These are phyloP conservation scores for Fringilla coelebs DNA, from an alignment of 2,797 vertebrate species.

Conservation along the genomic window DNA sequence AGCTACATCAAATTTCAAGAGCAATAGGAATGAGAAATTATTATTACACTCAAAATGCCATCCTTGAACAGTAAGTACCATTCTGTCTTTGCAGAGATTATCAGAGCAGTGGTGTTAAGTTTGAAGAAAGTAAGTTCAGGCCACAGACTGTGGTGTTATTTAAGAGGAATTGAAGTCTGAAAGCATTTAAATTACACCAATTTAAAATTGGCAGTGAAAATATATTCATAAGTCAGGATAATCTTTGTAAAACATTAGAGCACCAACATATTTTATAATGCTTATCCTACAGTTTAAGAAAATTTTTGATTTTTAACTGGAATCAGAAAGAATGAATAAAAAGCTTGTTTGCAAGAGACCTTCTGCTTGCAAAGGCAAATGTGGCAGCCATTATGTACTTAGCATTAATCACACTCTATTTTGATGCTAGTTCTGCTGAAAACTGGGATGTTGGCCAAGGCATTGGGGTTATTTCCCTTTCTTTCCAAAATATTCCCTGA, in stretches of 20 bases:
- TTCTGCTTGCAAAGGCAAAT: background rate
- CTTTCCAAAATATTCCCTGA: constrained; percentile 1
- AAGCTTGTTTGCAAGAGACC: background rate
- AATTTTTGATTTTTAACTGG: background rate
- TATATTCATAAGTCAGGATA: background rate
- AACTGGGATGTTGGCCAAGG: background rate
- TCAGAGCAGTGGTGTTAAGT: background rate
- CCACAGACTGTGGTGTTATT: background rate
- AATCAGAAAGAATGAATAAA: background rate
- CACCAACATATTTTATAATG: background rate
- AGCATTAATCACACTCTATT: constrained; percentile 7
- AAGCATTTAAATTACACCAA: background rate
- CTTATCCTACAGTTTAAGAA: background rate
- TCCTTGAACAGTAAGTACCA: background rate
- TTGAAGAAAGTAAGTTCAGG: background rate
- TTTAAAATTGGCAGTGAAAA: constrained; percentile 19
- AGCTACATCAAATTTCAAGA: background rate
- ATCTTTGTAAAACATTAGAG: background rate
- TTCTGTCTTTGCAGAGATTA: background rate
- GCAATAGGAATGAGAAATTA: background rate
- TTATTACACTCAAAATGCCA: background rate
- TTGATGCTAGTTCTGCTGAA: constrained; percentile 1
- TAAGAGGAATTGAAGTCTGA: background rate
- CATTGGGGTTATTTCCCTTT: background rate
- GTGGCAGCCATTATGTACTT: background rate